phyloP scores from a whole-genome alignment of 2,888 invertebrate species.

The Steromphala cineraria region DNA sequence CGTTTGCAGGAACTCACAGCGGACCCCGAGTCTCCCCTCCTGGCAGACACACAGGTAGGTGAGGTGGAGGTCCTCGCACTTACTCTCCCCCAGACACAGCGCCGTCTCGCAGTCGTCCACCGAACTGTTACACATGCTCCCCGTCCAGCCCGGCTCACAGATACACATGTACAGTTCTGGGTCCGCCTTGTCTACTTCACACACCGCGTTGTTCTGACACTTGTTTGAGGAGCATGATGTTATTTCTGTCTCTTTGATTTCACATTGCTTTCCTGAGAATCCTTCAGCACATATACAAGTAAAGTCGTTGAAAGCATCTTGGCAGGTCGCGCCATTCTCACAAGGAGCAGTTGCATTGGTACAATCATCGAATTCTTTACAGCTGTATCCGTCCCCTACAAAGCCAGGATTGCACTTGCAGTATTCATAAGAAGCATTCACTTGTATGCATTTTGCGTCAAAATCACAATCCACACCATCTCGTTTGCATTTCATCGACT shows the following conservation, averaged over 20 bases:
- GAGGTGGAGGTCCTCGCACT: slow-evolving; percentile 48
- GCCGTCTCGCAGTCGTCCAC: slow-evolving; percentile 46
- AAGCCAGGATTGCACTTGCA: slow-evolving; percentile 53
- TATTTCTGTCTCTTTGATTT: slow-evolving; percentile 27
- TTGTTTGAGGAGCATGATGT: slow-evolving; percentile 39
- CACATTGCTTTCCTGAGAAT: slow-evolving; percentile 47
- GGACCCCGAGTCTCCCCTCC: slow-evolving; percentile 29
- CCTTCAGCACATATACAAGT: slow-evolving; percentile 45
- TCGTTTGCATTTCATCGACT: slow-evolving; percentile 33
- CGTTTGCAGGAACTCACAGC: slow-evolving; percentile 13
- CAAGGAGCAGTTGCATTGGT: slow-evolving; percentile 27
- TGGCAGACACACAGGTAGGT: slow-evolving; percentile 48
- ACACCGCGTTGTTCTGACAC: slow-evolving; percentile 45
- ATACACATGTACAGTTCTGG: slow-evolving; percentile 36
- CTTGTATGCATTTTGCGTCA: slow-evolving; percentile 44
- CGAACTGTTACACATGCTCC: slow-evolving; percentile 39
- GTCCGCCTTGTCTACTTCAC: slow-evolving; percentile 29
- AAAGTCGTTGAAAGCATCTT: slow-evolving; percentile 45
- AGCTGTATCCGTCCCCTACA: slow-evolving; percentile 41
- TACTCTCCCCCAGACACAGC: slow-evolving; percentile 43
- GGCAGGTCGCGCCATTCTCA: slow-evolving; percentile 44
- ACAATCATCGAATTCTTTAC: slow-evolving; percentile 48
- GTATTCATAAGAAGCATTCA: slow-evolving; percentile 30
- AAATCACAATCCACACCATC: slow-evolving; percentile 42
- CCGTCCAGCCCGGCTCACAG: slow-evolving; percentile 52